Percentiles rank a stretch among this genome's conserved stretches.
These are phyloP conservation scores for Agelas oroides DNA, from an alignment of 37 sponge, comb jelly and placozoan species.

Conservation along the genomic window DNA sequence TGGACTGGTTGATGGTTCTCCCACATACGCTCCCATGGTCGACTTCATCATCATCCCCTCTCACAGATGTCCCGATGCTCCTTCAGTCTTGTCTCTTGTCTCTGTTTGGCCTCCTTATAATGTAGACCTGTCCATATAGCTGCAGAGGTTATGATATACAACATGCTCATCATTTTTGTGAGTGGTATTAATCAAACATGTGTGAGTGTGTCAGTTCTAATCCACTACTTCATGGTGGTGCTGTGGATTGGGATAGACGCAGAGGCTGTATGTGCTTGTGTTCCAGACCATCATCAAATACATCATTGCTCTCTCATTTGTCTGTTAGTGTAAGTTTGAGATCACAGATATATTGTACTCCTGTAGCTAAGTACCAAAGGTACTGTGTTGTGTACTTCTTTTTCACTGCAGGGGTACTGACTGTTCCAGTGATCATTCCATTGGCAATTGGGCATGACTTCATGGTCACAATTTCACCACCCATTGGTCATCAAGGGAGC, in stretches of 20 bases:
- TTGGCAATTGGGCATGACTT: background rate
- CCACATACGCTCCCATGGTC: no score
- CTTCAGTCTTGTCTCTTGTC: no score
- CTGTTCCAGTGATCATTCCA: slow-evolving; percentile 11
- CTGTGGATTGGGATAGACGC: slow-evolving; percentile 36
- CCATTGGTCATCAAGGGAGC: no score
- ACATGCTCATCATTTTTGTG: slow-evolving; percentile 47
- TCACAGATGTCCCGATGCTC: no score
- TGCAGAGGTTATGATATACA: no score
- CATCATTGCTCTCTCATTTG: slow-evolving; percentile 24
- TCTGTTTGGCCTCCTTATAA: no score
- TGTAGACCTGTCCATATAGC: no score
- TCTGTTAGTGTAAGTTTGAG: slow-evolving; percentile 53
- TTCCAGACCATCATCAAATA: slow-evolving; percentile 32
- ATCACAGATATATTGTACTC: no score
- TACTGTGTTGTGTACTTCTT: no score
- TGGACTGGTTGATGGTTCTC: no score
- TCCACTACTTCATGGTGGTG: slow-evolving; percentile 59
- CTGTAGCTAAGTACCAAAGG: no score
- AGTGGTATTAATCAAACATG: slow-evolving; percentile 37
- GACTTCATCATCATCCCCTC: no score
- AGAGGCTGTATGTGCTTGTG: slow-evolving; percentile 33
- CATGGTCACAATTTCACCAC: background rate
- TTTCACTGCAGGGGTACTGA: slow-evolving; percentile 8
- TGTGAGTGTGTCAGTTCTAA: slow-evolving; percentile 36